These are phyloP conservation scores for Siniperca knerii DNA, from an alignment of 2,113 vertebrate genomes.

Conservation along the genomic window DNA sequence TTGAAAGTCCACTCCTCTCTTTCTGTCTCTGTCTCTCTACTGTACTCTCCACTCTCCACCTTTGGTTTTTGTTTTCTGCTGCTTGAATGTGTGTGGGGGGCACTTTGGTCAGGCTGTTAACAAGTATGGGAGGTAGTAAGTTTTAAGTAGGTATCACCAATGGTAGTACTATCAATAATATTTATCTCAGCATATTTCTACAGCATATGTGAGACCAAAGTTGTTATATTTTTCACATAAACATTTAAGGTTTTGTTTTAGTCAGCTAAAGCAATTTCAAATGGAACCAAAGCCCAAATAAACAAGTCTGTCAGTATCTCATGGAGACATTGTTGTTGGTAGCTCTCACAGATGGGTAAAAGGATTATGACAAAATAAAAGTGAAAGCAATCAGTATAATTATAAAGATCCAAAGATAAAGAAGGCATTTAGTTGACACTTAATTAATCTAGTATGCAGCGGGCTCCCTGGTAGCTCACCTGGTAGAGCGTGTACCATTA, in stretches of 20 bases:
- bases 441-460: not conserved
- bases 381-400: not conserved
- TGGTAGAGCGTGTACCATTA: too few relatives aligned
- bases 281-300: not conserved
- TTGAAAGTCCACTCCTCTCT: conserved; percentile 1
- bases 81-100: not conserved
- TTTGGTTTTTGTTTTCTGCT: not conserved
- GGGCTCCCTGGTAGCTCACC: too few relatives aligned
- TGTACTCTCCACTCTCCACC: not conserved
- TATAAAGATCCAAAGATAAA: not conserved
- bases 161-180: not conserved
- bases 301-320: not conserved
- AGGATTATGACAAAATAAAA: not conserved
- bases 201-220: not conserved
- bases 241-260: not conserved
- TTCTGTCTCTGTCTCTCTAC: not conserved
- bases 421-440: not conserved
- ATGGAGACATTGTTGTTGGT: not conserved
- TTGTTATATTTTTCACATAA: conserved; percentile 2
- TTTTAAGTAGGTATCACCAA: not conserved
- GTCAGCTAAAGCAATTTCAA: not conserved
- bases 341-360: not conserved
- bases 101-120: conserved; percentile 15
- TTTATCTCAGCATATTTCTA: not conserved
- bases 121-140: not conserved